A percentile compares a stretch with the other conserved stretches of the same genome.
These are phyloP conservation scores for Pachycephala philippinensis DNA, from an alignment of 2,113 vertebrate genomes.

Conservation along the genomic window DNA sequence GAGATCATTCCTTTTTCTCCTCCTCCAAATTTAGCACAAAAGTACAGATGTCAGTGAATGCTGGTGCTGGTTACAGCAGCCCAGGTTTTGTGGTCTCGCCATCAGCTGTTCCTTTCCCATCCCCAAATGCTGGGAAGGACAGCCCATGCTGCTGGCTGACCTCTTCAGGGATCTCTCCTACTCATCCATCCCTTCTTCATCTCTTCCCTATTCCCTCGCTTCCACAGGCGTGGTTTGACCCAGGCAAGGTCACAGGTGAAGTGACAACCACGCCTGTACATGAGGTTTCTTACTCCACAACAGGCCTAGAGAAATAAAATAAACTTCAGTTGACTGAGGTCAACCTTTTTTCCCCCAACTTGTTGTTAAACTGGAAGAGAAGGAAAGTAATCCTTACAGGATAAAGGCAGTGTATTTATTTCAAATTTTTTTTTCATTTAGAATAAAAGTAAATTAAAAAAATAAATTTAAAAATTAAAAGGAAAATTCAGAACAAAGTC, in stretches of 20 bases:
- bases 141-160: background rate
- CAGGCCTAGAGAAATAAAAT: background rate
- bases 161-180: background rate
- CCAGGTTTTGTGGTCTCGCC: background rate
- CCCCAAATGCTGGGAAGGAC: background rate
- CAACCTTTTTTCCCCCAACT: background rate
- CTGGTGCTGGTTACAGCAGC: background rate
- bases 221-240: background rate
- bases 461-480: background rate
- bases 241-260: background rate
- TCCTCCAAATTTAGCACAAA: background rate
- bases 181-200: background rate
- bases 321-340: background rate
- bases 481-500: background rate
- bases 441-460: background rate
- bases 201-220: background rate
- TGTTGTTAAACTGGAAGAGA: background rate
- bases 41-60: rapidly evolving
- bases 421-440: background rate
- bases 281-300: background rate
- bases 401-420: background rate
- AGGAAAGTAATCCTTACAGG: background rate
- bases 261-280: background rate
- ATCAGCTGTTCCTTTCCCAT: background rate
- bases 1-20: background rate